Evolutionary conservation across 2,797 vertebrate genomes (phyloP).

Genomic region (Sebastes variabilis): DNA sequence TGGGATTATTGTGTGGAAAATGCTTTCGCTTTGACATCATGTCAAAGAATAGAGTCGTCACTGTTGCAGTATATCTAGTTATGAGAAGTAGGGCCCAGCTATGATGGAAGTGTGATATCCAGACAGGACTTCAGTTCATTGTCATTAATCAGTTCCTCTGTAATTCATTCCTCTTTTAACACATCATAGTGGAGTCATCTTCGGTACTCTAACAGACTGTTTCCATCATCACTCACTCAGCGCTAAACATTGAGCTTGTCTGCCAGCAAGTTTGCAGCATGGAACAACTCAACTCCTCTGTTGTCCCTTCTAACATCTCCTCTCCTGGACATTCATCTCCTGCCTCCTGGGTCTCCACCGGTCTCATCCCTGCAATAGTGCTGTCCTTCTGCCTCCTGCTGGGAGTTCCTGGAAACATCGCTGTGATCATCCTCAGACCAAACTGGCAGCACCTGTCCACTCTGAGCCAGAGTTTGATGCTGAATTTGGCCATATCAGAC

Average conservation of each 20-base stretch:
- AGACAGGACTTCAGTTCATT: not conserved
- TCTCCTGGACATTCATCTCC: not conserved
- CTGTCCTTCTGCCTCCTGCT: conserved; percentile 52
- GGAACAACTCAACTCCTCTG: not conserved
- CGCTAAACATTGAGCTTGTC: not conserved
- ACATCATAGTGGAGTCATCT: not conserved
- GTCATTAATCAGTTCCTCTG: not conserved
- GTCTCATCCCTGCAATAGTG: not conserved
- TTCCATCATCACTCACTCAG: not conserved
- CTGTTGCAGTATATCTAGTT: not conserved
- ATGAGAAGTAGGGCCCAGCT: not conserved
- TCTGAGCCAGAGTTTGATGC: conserved; percentile 62
- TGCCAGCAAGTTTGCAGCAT: not conserved
- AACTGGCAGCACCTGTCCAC: conserved; percentile 45
- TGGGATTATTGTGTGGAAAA: not conserved
- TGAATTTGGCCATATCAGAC: conserved; percentile 67
- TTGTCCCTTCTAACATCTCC: not conserved
- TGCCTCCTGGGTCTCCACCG: rapidly evolving
- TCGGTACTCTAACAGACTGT: not conserved
- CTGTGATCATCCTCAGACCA: conserved; percentile 42
- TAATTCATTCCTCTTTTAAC: no score
- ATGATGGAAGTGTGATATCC: not conserved
- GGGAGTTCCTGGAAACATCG: conserved; percentile 66
- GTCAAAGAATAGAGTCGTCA: no score
- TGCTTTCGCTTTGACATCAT: not conserved